A percentile compares a stretch with the other conserved stretches of the same genome.
Evolutionary conservation across 1,140 invertebrate genomes (phyloP).

Genomic region (Sarcophaga peregrina): DNA sequence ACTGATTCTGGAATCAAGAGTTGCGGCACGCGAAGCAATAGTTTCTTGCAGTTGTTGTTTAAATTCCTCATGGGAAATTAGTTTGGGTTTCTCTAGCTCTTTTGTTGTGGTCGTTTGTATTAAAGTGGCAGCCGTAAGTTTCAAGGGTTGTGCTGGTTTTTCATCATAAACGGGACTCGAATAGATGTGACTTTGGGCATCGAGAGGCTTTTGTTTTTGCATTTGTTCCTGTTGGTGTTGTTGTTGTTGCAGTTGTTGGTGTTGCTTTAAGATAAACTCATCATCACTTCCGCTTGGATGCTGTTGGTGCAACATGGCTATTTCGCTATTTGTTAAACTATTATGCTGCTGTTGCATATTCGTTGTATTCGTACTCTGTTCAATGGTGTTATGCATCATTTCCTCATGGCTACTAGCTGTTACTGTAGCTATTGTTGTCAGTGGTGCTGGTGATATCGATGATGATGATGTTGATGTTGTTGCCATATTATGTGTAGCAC

Average conservation of each 20-base stretch:
- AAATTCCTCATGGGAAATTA: constrained; percentile 61
- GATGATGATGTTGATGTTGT: background rate
- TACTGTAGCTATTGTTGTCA: constrained; percentile 26
- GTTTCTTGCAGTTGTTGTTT: constrained; percentile 60
- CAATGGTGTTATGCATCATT: constrained; percentile 54
- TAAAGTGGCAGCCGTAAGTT: constrained; percentile 52
- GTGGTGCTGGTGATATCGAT: background rate
- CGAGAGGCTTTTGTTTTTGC: constrained; percentile 47
- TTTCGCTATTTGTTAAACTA: constrained; percentile 61
- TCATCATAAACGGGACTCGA: constrained; percentile 64
- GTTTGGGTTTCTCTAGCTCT: constrained; percentile 50
- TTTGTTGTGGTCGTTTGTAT: constrained; percentile 48
- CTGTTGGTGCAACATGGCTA: constrained; percentile 54
- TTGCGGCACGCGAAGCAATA: constrained; percentile 53
- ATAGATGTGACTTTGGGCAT: constrained; percentile 64
- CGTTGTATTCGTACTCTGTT: constrained; percentile 58
- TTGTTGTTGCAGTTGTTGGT: constrained; percentile 45
- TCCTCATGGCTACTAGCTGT: constrained; percentile 55
- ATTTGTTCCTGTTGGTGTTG: constrained; percentile 31
- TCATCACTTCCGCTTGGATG: constrained; percentile 42
- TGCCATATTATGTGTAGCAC: constrained; percentile 41
- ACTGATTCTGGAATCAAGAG: constrained; percentile 61
- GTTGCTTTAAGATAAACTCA: constrained; percentile 15
- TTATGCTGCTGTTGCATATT: constrained; percentile 49
- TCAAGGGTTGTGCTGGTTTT: constrained; percentile 53